These are phyloP conservation scores for Notarius lentiginosus DNA, from an alignment of 2,113 vertebrate genomes.

Conservation along the genomic window DNA sequence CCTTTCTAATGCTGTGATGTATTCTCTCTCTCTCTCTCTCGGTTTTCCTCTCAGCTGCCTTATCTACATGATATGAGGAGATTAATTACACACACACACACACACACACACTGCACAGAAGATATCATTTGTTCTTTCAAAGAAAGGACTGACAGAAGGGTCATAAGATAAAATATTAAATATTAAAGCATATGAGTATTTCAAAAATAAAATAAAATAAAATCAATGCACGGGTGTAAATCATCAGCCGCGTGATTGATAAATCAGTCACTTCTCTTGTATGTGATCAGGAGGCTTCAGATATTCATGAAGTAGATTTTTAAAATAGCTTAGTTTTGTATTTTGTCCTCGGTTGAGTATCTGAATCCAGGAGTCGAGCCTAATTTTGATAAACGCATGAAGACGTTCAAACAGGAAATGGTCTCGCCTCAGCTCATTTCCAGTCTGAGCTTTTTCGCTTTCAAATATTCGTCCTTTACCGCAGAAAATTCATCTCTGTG, in stretches of 20 bases:
- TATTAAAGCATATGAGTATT: background rate
- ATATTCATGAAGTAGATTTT: background rate
- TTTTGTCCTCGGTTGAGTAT: background rate
- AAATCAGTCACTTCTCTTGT: background rate
- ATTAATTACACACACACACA: constrained; percentile 69
- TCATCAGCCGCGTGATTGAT: background rate
- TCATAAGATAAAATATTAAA: constrained; percentile 17
- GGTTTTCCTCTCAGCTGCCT: constrained; percentile 72
- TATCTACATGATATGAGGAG: constrained; percentile 77
- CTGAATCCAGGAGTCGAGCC: background rate
- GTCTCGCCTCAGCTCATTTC: background rate
- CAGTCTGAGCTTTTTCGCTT: no score
- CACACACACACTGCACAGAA: background rate
- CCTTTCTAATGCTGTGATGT: background rate
- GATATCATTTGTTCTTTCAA: background rate
- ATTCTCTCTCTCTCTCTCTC: background rate
- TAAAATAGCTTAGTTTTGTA: no score
- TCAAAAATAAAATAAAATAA: background rate
- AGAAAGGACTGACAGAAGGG: background rate
- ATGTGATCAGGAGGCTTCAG: background rate
- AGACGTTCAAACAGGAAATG: no score
- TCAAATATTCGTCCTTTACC: background rate
- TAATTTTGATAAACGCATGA: background rate
- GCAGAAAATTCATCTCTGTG: background rate
- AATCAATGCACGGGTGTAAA: background rate